Evolutionary conservation across 2,888 invertebrate genomes (phyloP), one percentile per base, ranked within the genome.

Genomic region (Andricus quercusramuli): DNA sequence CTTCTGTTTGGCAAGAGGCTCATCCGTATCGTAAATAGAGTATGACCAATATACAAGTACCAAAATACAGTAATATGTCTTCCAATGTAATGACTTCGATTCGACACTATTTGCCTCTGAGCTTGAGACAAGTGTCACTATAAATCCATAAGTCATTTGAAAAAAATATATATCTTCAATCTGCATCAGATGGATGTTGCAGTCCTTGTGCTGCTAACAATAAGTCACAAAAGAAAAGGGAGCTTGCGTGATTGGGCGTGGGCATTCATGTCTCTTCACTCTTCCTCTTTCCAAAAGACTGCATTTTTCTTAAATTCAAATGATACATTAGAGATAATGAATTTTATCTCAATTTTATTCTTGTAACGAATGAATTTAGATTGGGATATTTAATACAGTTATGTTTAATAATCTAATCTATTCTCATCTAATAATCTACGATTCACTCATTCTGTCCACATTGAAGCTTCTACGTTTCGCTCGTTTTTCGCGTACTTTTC

Each of bases 21-120:
- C 51, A 91, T 88, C 90, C 87, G 78, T 82, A 86, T 83, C 86
- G 90, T 89, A 89, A 92, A 91, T 88, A 89, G 85, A 89, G 29
- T 47, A 37, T 32, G 51, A 56, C 29, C 74, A 74, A 56, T 74
- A 74, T 74, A 56, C 32, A 20, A 56, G 51, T 29, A 56, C 29
- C 20, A 56, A n/a, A 56, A 56, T 74, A 74, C 29, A 70, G 17
- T 47, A 25, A 44, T 67, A 68, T 68, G 22, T 15, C 22, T 68
- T 47, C 47, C 68, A 67, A 41, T 44, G n/a, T 37, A n/a, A 67
- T 8, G 37, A 37, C 37, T 37, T 37, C 37, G 37, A 37, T 37
- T 37, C 37, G 37, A 37, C 37, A 37, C 37, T 37, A 37, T 13
- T 17, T 29, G 2, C 25, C 29, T 13, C 29, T 64, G 64, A 29